Percentiles rank a stretch among this genome's conserved stretches.
Evolutionary conservation across 2,797 vertebrate genomes (phyloP).

Genomic region (Gallinago solitaria): DNA sequence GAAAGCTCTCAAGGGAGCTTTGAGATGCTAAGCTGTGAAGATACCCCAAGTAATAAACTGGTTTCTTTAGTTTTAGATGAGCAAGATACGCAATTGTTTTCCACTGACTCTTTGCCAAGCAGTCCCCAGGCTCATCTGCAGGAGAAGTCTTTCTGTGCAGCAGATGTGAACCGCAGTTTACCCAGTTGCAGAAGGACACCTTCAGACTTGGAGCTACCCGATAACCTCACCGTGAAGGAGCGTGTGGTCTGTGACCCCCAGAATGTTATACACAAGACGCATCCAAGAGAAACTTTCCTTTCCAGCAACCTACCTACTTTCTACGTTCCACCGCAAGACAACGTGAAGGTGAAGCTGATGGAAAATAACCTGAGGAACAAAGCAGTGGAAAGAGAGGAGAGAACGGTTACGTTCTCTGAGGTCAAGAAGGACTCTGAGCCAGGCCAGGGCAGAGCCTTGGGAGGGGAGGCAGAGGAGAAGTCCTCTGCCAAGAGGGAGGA

Average conservation of each 20-base stretch:
- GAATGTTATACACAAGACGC: conserved; percentile 28
- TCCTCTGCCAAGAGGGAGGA: conserved; percentile 38
- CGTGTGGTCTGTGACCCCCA: neutral
- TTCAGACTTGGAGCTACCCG: conserved; percentile 34
- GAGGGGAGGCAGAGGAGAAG: conserved; percentile 47
- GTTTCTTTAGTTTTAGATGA: conserved; percentile 65
- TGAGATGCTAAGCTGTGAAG: conserved; percentile 87
- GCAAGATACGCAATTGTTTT: neutral
- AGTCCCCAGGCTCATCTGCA: conserved; percentile 31
- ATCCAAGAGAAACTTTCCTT: conserved; percentile 70
- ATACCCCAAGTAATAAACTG: conserved; percentile 66
- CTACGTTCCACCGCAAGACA: conserved; percentile 85
- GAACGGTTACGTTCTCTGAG: conserved; percentile 51
- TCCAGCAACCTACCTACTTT: conserved; percentile 88
- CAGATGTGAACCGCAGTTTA: conserved; percentile 37
- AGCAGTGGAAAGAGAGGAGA: conserved; percentile 69
- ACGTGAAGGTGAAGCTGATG: conserved; percentile 42
- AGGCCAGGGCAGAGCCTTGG: conserved; percentile 5
- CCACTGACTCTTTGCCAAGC: conserved; percentile 9
- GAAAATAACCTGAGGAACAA: conserved; percentile 67
- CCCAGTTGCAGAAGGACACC: neutral
- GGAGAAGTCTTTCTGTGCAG: conserved; percentile 14
- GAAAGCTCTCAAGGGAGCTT: conserved; percentile 93
- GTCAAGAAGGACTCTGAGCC: conserved; percentile 76
- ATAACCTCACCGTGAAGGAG: conserved; percentile 40